Evolutionary conservation across 2,113 vertebrate species (phyloP), one percentile per base, ranked within the genome.

Genomic region (Hystrix brachyura): DNA sequence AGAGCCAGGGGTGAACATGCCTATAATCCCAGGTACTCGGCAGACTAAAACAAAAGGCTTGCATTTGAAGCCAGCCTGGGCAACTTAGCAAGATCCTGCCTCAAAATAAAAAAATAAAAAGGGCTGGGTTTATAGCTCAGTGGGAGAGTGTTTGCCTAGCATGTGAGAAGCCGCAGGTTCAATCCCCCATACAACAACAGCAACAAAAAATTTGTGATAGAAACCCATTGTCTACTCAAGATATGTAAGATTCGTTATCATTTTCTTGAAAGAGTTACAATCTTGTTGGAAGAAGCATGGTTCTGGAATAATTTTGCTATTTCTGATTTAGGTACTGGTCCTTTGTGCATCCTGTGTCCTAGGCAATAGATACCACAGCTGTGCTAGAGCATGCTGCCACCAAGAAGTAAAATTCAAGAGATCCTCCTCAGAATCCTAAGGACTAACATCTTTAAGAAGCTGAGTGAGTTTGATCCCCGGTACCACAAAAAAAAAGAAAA

Each of bases 341-440:
- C n/a, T 93, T 91, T 71, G 34, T 95, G 3, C 10, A 67, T 17
- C 48, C 23, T 67, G 51, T 87, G 76, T 89, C 51, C 65, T 62
- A 95, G 64, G 51, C 14, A 85, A 85, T 0, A 84, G 7, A 91
- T 87, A 81, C 23, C 11, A 51, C 18, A 93, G 5, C 34, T 79
- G 23, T 81, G 55, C 86, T 65, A 86, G 0, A 87, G 12, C 13
- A 90, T 34, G 60, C 7, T 90, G 65, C 48, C 53, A 94, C 65
- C 38, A 87, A 93, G 27, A 90, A 90, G 78, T 62, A 87, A 87
- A 79, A 96, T 46, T 78, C 69, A 82, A 89, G 25, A 87, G 51
- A 82, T 43, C 21, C 55, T 81, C 34, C 1, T 53, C 64, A 76
- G 6, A 86, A 59, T 83, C n/a, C 21, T 8, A 83, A 3, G 25